Conservation (phyloP, 2,113 vertebrate species). For the Butorides virescens region DNA sequence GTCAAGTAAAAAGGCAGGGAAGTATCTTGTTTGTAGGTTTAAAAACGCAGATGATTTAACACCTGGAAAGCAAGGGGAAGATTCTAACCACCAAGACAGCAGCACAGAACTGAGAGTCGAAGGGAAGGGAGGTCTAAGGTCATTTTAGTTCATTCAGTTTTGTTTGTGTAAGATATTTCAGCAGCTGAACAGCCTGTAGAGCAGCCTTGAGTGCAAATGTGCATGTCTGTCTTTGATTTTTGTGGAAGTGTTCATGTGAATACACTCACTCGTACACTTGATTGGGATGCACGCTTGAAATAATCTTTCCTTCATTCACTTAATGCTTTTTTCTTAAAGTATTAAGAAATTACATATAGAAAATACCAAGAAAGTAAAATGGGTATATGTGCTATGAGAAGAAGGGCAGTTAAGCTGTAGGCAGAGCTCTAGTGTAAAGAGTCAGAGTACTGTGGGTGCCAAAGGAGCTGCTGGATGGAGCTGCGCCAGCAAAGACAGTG, state of each 20-base stretch:
- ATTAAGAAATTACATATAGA: neutral
- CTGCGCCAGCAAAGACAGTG: neutral
- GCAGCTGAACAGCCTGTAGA: neutral
- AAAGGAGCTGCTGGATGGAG: neutral
- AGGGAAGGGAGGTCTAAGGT: neutral
- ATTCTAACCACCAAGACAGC: neutral
- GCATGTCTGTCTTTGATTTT: neutral
- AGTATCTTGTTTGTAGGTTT: neutral
- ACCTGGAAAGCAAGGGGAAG: neutral
- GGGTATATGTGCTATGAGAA: neutral
- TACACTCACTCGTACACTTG: neutral
- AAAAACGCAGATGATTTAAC: neutral
- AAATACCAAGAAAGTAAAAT: neutral
- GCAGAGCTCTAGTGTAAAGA: neutral
- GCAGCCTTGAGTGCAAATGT: neutral
- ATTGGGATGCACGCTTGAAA: neutral
- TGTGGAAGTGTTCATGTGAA: neutral
- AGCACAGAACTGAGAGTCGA: neutral
- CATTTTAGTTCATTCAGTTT: neutral
- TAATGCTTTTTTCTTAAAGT: neutral
- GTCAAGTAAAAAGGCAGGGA: neutral
- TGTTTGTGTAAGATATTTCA: neutral
- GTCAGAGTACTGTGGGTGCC: neutral
- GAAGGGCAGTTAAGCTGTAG: neutral
- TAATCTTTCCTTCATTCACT: neutral